Conservation (phyloP, 1,140 invertebrate genomes). For the Drosophila ananassae region DNA sequence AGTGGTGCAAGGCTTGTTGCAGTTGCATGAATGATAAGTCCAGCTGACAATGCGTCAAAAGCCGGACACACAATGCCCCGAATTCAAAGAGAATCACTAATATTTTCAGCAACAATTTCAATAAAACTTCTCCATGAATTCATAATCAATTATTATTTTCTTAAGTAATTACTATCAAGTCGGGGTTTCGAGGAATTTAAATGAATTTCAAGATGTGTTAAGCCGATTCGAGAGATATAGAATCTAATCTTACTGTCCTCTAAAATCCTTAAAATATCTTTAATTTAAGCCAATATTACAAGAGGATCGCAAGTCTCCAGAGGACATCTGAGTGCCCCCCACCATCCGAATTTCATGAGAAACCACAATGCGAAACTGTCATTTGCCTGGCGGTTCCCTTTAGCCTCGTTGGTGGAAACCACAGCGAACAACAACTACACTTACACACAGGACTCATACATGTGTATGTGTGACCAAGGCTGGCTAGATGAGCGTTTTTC, state of each 20-base stretch:
- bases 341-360: conserved; percentile 24
- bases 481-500: conserved; percentile 61
- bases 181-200: no score
- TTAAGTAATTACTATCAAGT: not conserved
- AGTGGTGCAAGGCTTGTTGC: conserved; percentile 16
- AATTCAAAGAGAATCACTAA: conserved; percentile 39
- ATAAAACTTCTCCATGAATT: not conserved
- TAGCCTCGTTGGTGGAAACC: conserved; percentile 21
- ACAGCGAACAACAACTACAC: conserved; percentile 33
- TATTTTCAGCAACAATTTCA: conserved; percentile 10
- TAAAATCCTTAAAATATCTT: no score
- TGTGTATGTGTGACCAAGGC: conserved; percentile 22
- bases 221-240: no score
- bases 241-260: no score
- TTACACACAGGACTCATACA: conserved; percentile 15
- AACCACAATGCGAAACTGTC: conserved; percentile 58
- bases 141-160: not conserved
- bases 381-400: conserved; percentile 38
- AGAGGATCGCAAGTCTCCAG: not conserved
- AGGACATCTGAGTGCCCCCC: not conserved
- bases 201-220: no score
- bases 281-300: not conserved
- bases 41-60: conserved; percentile 29
- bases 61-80: not conserved
- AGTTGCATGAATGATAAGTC: conserved; percentile 39